Percentiles rank a stretch among this genome's conserved stretches.
phyloP scores from a whole-genome alignment of 2,888 invertebrate genomes.

The Drosophila kokeensis region DNA sequence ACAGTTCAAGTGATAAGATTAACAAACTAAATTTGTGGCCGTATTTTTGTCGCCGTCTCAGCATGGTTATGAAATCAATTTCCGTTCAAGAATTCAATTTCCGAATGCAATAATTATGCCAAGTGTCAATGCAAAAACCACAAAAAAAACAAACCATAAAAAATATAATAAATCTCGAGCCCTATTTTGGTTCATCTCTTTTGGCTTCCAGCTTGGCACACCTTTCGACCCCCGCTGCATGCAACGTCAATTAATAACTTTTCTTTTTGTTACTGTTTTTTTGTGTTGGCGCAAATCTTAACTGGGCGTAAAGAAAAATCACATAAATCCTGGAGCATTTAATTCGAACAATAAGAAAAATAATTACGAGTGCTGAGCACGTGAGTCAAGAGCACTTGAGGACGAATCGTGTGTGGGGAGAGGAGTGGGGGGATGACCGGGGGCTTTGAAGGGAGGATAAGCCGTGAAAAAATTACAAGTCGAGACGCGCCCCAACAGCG shows the following conservation, averaged over 20 bases:
- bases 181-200: slow-evolving; percentile 1
- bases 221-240: slow-evolving; percentile 27
- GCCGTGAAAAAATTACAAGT: slow-evolving; percentile 78
- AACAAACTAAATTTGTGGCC: slow-evolving; percentile 43
- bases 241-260: slow-evolving; percentile 72
- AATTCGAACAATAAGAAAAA: slow-evolving; percentile 81
- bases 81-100: slow-evolving; percentile 83
- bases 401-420: slow-evolving; percentile 16
- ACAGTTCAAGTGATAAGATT: slow-evolving; percentile 37
- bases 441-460: slow-evolving; percentile 45
- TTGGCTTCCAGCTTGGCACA: slow-evolving; percentile 17
- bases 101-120: slow-evolving; percentile 84
- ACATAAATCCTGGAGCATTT: slow-evolving; percentile 79
- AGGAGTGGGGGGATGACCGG: background rate
- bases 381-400: slow-evolving; percentile 76
- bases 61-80: slow-evolving; percentile 82
- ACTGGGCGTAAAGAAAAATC: slow-evolving; percentile 48
- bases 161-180: slow-evolving; percentile 22
- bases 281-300: slow-evolving; percentile 63
- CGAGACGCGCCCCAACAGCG: slow-evolving; percentile 53
- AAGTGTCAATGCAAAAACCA: slow-evolving; percentile 67
- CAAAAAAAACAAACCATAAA: slow-evolving; percentile 35
- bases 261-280: slow-evolving; percentile 20
- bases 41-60: slow-evolving; percentile 38
- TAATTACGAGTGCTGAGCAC: slow-evolving; percentile 81